These are phyloP conservation scores for Mythimna impura DNA, from an alignment of 2,888 invertebrate species.

Conservation along the genomic window DNA sequence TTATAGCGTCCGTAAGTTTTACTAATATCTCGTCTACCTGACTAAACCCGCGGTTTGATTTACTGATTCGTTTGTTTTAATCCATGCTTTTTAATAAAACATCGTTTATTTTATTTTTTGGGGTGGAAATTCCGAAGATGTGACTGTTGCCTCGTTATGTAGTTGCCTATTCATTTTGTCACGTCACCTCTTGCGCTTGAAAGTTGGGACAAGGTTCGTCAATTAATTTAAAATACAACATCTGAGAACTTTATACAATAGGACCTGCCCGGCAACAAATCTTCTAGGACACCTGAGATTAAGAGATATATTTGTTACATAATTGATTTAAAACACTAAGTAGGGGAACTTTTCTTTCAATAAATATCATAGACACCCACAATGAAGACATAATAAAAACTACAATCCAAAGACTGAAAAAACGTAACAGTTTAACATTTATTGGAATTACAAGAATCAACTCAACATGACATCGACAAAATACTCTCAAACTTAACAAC, in stretches of 20 bases:
- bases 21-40: conserved; percentile 67
- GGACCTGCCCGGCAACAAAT: conserved; percentile 1
- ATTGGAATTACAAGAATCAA: conserved; percentile 22
- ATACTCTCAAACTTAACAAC: conserved; percentile 42
- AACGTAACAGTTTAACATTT: conserved; percentile 31
- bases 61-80: conserved; percentile 64
- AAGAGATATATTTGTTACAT: conserved; percentile 7
- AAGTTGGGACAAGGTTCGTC: conserved; percentile 55
- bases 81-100: conserved; percentile 46
- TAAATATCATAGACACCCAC: not conserved
- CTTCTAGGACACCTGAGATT: conserved; percentile 2
- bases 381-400: not conserved
- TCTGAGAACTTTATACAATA: conserved; percentile 7
- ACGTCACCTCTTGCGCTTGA: conserved; percentile 49
- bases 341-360: not conserved
- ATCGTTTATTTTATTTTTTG: conserved; percentile 18
- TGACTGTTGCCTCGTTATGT: conserved; percentile 48
- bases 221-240: conserved; percentile 47
- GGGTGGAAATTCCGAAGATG: conserved; percentile 39
- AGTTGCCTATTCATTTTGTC: conserved; percentile 35
- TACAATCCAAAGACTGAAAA: not conserved
- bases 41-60: conserved; percentile 64
- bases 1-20: conserved; percentile 70
- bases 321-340: not conserved
- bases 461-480: conserved; percentile 50